Conservation (phyloP, 2,888 invertebrate species). For the Parochlus steinenii region DNA sequence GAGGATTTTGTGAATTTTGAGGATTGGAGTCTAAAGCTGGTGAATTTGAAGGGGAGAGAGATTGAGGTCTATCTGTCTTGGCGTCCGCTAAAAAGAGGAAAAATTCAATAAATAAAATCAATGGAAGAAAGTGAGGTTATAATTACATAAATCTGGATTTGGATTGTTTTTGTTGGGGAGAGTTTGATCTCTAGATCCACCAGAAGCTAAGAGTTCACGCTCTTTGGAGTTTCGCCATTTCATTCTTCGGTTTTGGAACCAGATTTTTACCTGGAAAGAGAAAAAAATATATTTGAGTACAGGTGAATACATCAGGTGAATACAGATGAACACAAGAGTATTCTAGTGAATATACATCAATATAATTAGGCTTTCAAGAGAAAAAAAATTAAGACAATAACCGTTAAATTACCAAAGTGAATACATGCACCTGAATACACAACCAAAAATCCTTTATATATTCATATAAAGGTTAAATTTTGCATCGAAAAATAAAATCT, state of each 20-base stretch:
- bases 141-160: constrained; percentile 83
- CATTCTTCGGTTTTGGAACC: constrained; percentile 97
- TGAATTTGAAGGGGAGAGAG: constrained; percentile 32
- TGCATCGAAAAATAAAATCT: no score
- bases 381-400: no score
- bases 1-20: constrained; percentile 21
- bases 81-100: no score
- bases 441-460: no score
- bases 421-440: no score
- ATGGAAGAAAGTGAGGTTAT: no score
- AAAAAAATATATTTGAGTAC: constrained; percentile 4
- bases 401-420: no score
- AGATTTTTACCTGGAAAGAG: constrained; percentile 41
- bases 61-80: constrained; percentile 58
- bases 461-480: no score
- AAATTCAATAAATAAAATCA: no score
- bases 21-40: constrained; percentile 28
- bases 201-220: constrained; percentile 79
- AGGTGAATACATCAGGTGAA: not conserved
- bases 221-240: constrained; percentile 96
- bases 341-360: no score
- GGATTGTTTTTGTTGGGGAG: constrained; percentile 94
- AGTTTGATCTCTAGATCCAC: constrained; percentile 88
- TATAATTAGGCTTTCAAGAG: no score
- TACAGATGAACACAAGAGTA: no score